Evolutionary conservation across 2,888 invertebrate genomes (phyloP), one percentile per base, ranked within the genome.

Genomic region (Amphipyra berbera): DNA sequence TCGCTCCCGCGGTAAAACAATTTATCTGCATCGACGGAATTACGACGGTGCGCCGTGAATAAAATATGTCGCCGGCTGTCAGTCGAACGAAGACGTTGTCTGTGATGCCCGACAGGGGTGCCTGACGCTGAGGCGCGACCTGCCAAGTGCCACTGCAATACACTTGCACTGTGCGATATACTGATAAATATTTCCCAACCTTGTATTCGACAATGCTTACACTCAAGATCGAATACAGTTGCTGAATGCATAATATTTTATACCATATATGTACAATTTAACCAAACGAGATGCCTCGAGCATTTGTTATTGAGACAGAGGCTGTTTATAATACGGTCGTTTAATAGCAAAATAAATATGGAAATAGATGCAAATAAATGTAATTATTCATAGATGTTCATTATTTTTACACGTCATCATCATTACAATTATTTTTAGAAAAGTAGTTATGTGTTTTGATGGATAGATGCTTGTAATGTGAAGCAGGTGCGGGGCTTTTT

Each of bases 21-120:
- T 95, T 95, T 95, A 95, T 95, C 95, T 94, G 91, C 94, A 93
- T 95, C 94, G 95, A 94, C 93, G 93, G 93, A 88, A 92, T 94
- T 94, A 92, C 94, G 94, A 84, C 92, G 91, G 85, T 86, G 90
- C 89, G 92, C 86, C 82, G 85, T 95, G 95, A 95, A 95, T 95
- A 95, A 95, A 93, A 95, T 94, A 95, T 94, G 94, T 94, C 94
- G 91, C 89, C 88, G 92, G 82, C 94, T 93, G 94, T 94, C 94
- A 93, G 83, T 90, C 90, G 79, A 76, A 88, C 78, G 87, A 90
- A 90, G 90, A 90, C 85, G 88, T 87, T 83, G 85, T 82, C 84
- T 87, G 83, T 81, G 74, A 72, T 73, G 78, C 64, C 65, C 75
- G 77, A 61, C 82, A 89, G 88, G 89, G 89, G 61, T 88, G 89